Evolutionary conservation across 2,888 invertebrate species (phyloP), one percentile per base, ranked within the genome.

Genomic region (Gortyna flavago): DNA sequence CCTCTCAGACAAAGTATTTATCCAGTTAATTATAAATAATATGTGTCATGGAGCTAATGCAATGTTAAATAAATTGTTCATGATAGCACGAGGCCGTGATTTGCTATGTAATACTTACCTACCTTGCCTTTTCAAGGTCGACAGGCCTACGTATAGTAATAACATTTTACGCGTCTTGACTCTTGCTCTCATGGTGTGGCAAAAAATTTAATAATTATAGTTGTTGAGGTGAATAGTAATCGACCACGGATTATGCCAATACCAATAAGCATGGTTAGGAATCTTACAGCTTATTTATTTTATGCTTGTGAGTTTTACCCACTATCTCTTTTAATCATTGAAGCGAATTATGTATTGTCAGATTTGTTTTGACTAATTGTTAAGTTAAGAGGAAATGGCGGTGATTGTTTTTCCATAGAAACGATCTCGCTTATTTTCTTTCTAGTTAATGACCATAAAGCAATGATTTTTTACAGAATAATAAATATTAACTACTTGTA

Each of bases 101-200:
- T 76, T 80, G 73, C 71, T 77, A 35, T 72, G 68, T 85, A 44
- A 16, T 72, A 59, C 4, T 13, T 44, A 16, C 44, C 4, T 51
- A 75, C 6, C 41, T 71, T 62, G 86, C 77, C 71, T 71, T 70
- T 74, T 44, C 77, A 83, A 86, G 85, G 85, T 65, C 75, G 44
- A 70, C 78, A 0, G 18, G 75, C 66, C 75, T 77, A 72, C 59
- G 72, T 61, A 29, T 68, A 32, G 38, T 54, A 21, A 38, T 59
- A n/a, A 65, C 25, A 81, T 66, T n/a, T 62, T 25, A 70, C 51
- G 68, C 51, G 32, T 68, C n/a, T n/a, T n/a, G n/a, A n/a, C n/a
- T n/a, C n/a, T 66, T 11, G 44, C 16, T 71, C 35, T 54, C 25
- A 62, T 72, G 18, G 57, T 77, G 68, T 77, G 62, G 25, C 57